Conservation (phyloP, 2,888 invertebrate genomes). For the Chalcis sispes region DNA sequence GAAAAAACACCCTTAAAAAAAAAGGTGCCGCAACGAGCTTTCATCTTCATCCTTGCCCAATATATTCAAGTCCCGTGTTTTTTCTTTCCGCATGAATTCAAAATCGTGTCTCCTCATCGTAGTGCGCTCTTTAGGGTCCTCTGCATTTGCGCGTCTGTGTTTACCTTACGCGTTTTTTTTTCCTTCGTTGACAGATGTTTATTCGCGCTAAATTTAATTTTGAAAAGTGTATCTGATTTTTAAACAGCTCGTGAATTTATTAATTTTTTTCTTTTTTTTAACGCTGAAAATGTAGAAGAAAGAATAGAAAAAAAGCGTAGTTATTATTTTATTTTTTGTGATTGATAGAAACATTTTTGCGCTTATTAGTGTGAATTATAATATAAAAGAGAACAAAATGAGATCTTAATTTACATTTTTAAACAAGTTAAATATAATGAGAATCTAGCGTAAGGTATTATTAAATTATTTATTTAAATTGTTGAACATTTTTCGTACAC, state of each 20-base stretch:
- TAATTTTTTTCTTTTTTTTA: conserved; percentile 1
- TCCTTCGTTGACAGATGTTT: conserved; percentile 39
- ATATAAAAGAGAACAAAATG: too few species aligned
- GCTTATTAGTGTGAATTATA: too few species aligned
- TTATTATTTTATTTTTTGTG: too few species aligned
- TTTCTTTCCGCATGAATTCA: conserved; percentile 52
- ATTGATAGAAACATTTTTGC: too few species aligned
- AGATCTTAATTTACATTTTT: too few species aligned
- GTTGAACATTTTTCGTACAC: too few species aligned
- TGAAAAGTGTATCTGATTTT: conserved; percentile 26
- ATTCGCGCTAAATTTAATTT: conserved; percentile 37
- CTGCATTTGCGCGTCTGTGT: conserved; percentile 1
- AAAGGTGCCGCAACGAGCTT: conserved; percentile 4
- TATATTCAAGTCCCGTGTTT: conserved; percentile 59
- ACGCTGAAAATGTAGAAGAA: too few species aligned
- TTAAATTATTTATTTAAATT: too few species aligned
- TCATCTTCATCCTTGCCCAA: conserved; percentile 59
- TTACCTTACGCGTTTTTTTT: not conserved
- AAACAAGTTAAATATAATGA: too few species aligned
- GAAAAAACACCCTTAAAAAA: conserved; percentile 15
- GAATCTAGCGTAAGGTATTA: too few species aligned
- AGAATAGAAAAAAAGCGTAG: too few species aligned
- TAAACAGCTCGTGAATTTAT: conserved; percentile 12
- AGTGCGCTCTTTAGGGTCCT: not conserved
- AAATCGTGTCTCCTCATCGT: conserved; percentile 18